Evolutionary conservation across 2,888 invertebrate genomes (phyloP).

Genomic region (Platycheirus rosarum): DNA sequence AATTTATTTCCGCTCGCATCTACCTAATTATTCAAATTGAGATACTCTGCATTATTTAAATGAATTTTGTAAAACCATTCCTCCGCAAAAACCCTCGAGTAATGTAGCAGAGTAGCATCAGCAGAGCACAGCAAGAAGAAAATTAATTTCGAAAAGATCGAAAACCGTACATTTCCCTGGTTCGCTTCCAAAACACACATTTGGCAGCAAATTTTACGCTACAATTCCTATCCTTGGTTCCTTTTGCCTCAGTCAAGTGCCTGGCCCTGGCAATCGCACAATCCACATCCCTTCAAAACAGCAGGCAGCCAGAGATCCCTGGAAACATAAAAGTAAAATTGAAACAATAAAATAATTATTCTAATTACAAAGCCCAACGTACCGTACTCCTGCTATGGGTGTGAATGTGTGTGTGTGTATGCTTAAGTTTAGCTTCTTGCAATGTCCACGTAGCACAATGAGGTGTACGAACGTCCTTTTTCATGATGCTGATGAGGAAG

Average conservation of each 20-base stretch:
- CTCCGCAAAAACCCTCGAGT: constrained; percentile 1
- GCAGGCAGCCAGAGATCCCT: background rate
- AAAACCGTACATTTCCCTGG: constrained; percentile 61
- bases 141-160: constrained; percentile 54
- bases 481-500: constrained; percentile 5
- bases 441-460: constrained; percentile 20
- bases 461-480: constrained; percentile 9
- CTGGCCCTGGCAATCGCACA: constrained; percentile 36
- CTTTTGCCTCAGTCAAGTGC: background rate
- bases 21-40: constrained; percentile 40
- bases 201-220: constrained; percentile 54
- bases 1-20: constrained; percentile 22
- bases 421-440: constrained; percentile 2
- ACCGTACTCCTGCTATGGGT: background rate
- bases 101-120: background rate
- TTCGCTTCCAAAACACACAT: constrained; percentile 63
- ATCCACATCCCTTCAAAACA: constrained; percentile 9
- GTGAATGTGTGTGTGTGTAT: no score
- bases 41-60: constrained; percentile 34
- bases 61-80: constrained; percentile 33
- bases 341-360: constrained; percentile 69
- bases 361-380: constrained; percentile 54
- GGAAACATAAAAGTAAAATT: constrained; percentile 52
- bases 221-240: constrained; percentile 1
- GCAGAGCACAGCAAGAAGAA: constrained; percentile 5